Base-by-base conservation (phyloP, 2,888 invertebrate genomes). In the Papilio demoleus region DNA sequence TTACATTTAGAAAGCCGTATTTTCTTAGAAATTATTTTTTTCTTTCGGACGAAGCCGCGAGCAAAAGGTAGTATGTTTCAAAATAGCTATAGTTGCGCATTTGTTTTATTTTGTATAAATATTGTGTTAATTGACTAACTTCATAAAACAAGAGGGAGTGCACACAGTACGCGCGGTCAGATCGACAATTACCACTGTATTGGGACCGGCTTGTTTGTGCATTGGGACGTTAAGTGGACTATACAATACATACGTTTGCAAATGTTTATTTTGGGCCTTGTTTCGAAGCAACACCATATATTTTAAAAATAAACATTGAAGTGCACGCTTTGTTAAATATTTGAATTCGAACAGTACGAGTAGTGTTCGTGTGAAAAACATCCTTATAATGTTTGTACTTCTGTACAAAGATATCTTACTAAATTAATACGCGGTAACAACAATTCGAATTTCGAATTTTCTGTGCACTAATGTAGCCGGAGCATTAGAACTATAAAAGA, bases 41-140 rank as follows among this genome's bases (percentile, higher is more conserved):
- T 31, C 31, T 3, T 14, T 12, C 14, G 38, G 36, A 12, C 38
- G 38, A 38, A 38, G 14, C 14, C 12, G 38, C 38, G 14, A 4
- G 2, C 2, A 12, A 38, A 12, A 12, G 38, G 11, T 36, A 36
- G 36, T 38, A 12, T 42, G 9, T 42, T 12, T 19, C 19, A 45
- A 45, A 19, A 45, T 19, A 45, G 40, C 9, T 50, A 50, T 22
- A 27, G 27, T 22, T 56, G 34, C 14, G 40, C 66, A 59, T 74
- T 70, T 70, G 64, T 70, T 70, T 59, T 71, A 74, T 70, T 65
- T 70, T 70, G 76, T 74, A 81, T 80, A 79, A 81, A 81, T 79
- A 81, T 76, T 76, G 74, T 77, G 74, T 77, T 83, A 83, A 83
- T 84, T 85, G 80, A 79, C 77, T 81, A 80, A 82, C 80, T 73